These are phyloP conservation scores for Stictonetta naevosa DNA, from an alignment of 2,113 vertebrate genomes.

Conservation along the genomic window DNA sequence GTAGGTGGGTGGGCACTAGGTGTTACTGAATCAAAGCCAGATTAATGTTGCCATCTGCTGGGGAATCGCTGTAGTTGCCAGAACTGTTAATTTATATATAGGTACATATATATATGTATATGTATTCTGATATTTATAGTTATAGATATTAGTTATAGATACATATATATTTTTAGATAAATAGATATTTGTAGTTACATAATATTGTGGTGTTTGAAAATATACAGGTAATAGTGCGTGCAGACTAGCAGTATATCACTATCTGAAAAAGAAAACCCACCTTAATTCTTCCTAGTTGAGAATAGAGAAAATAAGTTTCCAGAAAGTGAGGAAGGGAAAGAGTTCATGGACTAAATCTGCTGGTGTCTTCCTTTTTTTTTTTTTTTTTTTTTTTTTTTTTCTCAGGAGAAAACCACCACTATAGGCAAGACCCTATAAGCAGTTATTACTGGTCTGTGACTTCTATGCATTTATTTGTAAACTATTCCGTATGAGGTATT, in stretches of 20 bases:
- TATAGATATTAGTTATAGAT: neutral
- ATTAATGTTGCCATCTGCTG: conserved; percentile 59
- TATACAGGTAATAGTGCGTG: rapidly evolving
- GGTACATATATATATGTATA: rapidly evolving
- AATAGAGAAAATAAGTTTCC: neutral
- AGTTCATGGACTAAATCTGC: neutral
- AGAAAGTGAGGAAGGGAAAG: neutral
- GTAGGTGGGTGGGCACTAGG: too few relatives aligned
- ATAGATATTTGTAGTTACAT: neutral
- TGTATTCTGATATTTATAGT: rapidly evolving
- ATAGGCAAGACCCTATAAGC: neutral
- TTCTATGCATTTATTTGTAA: neutral
- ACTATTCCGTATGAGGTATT: rapidly evolving
- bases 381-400: neutral
- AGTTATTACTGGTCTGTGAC: neutral
- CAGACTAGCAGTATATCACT: neutral
- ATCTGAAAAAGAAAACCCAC: rapidly evolving
- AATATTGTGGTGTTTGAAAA: neutral
- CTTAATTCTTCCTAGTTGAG: neutral
- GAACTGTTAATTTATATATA: too few relatives aligned
- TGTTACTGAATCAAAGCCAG: neutral
- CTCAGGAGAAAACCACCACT: rapidly evolving
- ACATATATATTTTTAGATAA: neutral
- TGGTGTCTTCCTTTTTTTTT: neutral
- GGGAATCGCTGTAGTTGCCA: neutral